Conservation (phyloP, 2,113 vertebrate species). For the Oceanites oceanicus region DNA sequence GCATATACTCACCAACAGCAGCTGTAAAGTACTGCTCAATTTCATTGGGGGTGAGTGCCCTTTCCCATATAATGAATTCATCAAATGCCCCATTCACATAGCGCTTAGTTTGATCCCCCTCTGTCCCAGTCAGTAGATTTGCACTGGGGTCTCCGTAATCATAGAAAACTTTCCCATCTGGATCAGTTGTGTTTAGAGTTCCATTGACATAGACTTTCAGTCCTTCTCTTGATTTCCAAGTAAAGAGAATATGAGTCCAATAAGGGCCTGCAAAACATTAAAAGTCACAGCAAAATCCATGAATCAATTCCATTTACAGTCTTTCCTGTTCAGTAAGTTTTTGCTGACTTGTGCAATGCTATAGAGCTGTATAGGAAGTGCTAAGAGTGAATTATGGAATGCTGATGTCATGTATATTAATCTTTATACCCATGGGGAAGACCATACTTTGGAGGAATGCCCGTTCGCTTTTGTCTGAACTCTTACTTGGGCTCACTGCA, state of each 20-base stretch:
- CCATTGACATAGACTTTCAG: conserved; percentile 92
- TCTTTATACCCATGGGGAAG: background rate
- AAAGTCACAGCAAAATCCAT: background rate
- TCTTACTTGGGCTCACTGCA: background rate
- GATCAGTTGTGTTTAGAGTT: conserved; percentile 77
- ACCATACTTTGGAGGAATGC: background rate
- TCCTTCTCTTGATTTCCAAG: conserved; percentile 85
- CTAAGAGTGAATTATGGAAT: background rate
- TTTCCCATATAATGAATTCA: conserved; percentile 95
- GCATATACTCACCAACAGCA: conserved; percentile 77
- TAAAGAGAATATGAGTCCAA: conserved; percentile 95
- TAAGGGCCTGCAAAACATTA: conserved; percentile 77
- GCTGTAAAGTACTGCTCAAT: conserved; percentile 87
- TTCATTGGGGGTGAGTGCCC: conserved; percentile 81
- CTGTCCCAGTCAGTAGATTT: conserved; percentile 77
- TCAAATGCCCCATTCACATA: conserved; percentile 85
- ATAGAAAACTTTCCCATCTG: conserved; percentile 71
- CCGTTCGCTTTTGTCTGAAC: background rate
- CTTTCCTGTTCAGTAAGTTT: background rate
- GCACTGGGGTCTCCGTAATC: conserved; percentile 77
- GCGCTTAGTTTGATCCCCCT: conserved; percentile 55
- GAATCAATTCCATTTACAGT: background rate
- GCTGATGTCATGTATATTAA: background rate
- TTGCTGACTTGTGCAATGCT: background rate
- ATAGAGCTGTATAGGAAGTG: background rate